Conservation (phyloP, 2,113 vertebrate genomes). For the Dicaeum eximium region DNA sequence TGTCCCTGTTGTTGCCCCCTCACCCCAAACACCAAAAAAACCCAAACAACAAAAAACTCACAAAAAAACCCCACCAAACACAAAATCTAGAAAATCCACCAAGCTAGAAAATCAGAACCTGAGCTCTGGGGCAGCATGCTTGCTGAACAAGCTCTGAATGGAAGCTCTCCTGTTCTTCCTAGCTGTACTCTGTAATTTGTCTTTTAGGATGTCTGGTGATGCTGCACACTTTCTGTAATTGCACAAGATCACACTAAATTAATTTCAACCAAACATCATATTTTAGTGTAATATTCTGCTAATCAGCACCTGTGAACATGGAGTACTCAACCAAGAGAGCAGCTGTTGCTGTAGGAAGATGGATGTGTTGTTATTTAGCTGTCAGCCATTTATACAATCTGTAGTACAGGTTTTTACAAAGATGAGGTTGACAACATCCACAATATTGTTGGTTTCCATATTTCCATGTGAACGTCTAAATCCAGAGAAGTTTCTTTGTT, state of each 20-base stretch:
- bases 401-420: not conserved
- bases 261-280: not conserved
- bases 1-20: not conserved
- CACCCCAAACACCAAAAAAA: too few relatives aligned
- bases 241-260: not conserved
- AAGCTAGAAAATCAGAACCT: not conserved
- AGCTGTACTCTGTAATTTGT: not conserved
- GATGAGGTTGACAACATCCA: not conserved
- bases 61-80: rapidly evolving
- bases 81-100: not conserved
- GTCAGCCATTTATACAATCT: not conserved
- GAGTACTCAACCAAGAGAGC: not conserved
- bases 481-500: not conserved
- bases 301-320: not conserved
- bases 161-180: not conserved
- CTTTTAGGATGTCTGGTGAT: not conserved
- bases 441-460: not conserved
- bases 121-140: not conserved
- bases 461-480: not conserved
- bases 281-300: not conserved
- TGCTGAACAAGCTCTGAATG: not conserved
- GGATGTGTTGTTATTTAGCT: not conserved
- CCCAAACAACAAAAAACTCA: not conserved
- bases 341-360: not conserved
- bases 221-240: not conserved